Evolutionary conservation across 2,797 vertebrate species (phyloP), one percentile per base, ranked within the genome.

Genomic region (Spatula clypeata): DNA sequence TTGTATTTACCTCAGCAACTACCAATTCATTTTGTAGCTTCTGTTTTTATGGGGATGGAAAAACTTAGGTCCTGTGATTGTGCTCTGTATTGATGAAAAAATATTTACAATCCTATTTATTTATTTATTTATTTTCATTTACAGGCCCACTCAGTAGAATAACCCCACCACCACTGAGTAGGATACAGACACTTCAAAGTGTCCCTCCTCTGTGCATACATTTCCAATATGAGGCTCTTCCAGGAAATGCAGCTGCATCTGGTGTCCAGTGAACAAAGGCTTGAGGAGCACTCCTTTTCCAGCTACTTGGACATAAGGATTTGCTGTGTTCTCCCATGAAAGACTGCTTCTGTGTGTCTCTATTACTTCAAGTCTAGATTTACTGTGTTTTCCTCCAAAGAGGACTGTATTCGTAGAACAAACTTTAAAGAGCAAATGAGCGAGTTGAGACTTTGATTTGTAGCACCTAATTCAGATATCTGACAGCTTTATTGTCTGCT

Each of bases 1-100:
- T 72, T 65, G 69, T 61, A 42, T 84, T 84, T 75, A 86, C 66
- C 86, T 81, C 51, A 84, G 24, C 58, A 86, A 75, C 10, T 65
- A 86, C 24, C 53, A 72, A 23, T 69, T 40, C 38, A 5, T 11
- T 5, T 11, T 31, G 26, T 21, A 84, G 32, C 6, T 75, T 90
- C 72, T 66, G 38, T 75, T 94, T 69, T 69, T 57, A 84, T 81
- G 10, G 4, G 19, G 4, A 13, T 77, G 36, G 29, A 13, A 36
- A 62, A 67, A 57, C 72, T 42, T 1, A 4, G 18, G 4, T 34
- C 82, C 61, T 72, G 7, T 58, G 54, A 5, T 21, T 21, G 13
- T 74, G 42, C 8, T 81, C 5, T 6, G 12, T 49, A 53, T 38
- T 73, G 57, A 55, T 60, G 47, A 80, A 90, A 91, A 79, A 6